Conservation (phyloP, 2,888 invertebrate species). For the Lycophotia porphyrea region DNA sequence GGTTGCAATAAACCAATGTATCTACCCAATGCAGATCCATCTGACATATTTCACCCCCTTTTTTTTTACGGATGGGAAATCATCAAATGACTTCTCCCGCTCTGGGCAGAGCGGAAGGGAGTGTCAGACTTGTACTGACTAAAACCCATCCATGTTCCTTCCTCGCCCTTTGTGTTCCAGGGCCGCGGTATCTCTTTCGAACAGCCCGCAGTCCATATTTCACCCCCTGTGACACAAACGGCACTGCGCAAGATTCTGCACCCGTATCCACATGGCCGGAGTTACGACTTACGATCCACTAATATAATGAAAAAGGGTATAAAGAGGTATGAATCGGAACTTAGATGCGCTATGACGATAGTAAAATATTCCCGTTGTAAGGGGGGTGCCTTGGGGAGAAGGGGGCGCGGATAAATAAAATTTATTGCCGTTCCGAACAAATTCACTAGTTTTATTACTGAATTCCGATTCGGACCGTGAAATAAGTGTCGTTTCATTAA, state of each 20-base stretch:
- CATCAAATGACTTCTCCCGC: no score
- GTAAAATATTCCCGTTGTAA: conserved; percentile 62
- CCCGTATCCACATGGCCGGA: background rate
- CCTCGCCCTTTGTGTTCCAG: no score
- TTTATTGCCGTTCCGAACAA: conserved; percentile 69
- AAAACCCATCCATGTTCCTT: no score
- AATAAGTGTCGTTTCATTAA: conserved; percentile 68
- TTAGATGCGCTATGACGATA: conserved; percentile 60
- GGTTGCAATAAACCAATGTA: background rate
- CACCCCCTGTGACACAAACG: background rate
- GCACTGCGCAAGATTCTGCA: conserved; percentile 8
- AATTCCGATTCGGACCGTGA: conserved; percentile 68
- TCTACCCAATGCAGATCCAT: background rate
- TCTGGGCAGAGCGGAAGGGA: no score
- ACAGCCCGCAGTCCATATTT: no score
- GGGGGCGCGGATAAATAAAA: conserved; percentile 68
- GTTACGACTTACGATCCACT: conserved; percentile 34
- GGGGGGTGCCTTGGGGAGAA: conserved; percentile 3
- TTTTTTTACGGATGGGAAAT: no score
- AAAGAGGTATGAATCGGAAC: conserved; percentile 56
- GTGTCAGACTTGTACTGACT: no score
- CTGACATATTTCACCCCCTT: background rate
- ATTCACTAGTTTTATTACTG: conserved; percentile 73
- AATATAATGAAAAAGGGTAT: conserved; percentile 52
- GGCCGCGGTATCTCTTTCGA: no score